Evolutionary conservation across 2,113 vertebrate species (phyloP).

Genomic region (Paramormyrops kingsleyae): DNA sequence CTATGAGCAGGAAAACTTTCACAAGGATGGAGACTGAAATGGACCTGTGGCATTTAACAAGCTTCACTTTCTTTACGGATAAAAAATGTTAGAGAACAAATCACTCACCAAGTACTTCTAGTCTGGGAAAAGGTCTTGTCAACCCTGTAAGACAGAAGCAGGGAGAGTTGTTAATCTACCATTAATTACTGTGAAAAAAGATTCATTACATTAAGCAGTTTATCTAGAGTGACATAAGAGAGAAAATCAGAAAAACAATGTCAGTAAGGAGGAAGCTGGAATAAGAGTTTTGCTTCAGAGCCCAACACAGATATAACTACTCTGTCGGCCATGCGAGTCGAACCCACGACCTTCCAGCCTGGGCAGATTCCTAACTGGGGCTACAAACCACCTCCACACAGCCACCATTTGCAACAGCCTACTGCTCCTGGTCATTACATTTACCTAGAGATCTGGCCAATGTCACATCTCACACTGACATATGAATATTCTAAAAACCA

Average conservation of each 20-base stretch:
- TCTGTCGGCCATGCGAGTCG: not conserved
- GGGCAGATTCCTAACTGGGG: not conserved
- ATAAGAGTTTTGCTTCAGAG: not conserved
- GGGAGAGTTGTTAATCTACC: not conserved
- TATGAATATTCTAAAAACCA: not conserved
- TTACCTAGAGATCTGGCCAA: not conserved
- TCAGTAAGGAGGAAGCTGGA: not conserved
- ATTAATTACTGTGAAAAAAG: not conserved
- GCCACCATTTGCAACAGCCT: not conserved
- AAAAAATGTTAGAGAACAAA: not conserved
- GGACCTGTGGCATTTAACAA: not conserved
- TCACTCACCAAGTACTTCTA: conserved; percentile 53
- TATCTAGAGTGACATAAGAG: not conserved
- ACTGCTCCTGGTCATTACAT: not conserved
- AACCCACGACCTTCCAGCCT: not conserved
- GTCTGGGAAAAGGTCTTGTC: conserved; percentile 56
- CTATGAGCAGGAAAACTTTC: not conserved
- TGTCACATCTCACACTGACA: not conserved
- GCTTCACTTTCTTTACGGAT: not conserved
- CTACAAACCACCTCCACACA: not conserved
- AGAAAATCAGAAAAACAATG: not conserved
- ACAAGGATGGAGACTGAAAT: not conserved
- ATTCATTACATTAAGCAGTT: not conserved
- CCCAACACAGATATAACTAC: not conserved
- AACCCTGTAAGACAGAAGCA: conserved; percentile 43